Conservation (phyloP, 2,888 invertebrate species). For the Epinotia bilunana region DNA sequence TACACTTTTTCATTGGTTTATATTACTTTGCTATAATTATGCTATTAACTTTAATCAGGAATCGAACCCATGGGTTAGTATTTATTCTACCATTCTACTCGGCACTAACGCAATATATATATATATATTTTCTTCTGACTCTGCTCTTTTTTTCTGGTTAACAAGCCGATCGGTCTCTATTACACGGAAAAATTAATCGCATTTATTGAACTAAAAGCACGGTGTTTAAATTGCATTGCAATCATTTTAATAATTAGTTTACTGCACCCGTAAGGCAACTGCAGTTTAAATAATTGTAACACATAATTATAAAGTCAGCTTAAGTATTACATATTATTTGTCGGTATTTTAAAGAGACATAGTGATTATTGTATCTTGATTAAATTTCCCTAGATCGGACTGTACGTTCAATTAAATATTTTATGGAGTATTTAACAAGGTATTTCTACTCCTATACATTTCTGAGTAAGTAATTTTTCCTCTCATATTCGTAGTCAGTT, state of each 20-base stretch:
- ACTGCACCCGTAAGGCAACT: background rate
- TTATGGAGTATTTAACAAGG: background rate
- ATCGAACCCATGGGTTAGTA: no score
- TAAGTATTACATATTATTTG: background rate
- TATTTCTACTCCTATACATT: background rate
- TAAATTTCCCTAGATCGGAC: background rate
- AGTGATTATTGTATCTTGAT: background rate
- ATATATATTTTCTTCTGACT: background rate
- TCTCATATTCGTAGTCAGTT: background rate
- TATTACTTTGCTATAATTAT: no score
- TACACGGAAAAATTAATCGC: background rate
- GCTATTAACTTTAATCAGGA: no score
- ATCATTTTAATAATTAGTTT: slow-evolving; percentile 4
- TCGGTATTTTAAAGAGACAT: background rate
- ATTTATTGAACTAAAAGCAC: background rate
- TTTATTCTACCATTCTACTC: no score
- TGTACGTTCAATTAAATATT: background rate
- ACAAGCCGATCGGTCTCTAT: background rate
- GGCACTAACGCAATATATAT: background rate
- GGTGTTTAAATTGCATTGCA: background rate
- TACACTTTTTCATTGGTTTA: no score
- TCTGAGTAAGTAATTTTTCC: background rate
- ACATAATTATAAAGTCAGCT: background rate
- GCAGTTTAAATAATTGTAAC: background rate
- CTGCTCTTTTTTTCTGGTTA: background rate